Evolutionary conservation across 1,140 invertebrate species (phyloP).

Genomic region (Leguminivora glycinivorella): DNA sequence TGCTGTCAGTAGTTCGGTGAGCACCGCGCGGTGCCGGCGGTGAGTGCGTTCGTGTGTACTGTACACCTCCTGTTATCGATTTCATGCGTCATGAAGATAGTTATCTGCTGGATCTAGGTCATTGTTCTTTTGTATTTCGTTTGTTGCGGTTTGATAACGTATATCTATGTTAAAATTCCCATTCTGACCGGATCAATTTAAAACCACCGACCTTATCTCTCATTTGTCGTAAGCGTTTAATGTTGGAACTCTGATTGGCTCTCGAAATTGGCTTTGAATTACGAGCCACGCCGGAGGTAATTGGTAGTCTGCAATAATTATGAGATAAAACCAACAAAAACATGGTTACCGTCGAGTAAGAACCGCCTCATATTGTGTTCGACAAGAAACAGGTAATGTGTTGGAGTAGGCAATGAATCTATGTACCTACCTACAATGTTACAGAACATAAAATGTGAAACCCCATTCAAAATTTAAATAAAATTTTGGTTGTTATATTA

Average conservation of each 20-base stretch:
- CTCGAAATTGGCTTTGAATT: slow-evolving; percentile 20
- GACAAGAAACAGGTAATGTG: slow-evolving; percentile 17
- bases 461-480: background rate
- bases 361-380: slow-evolving; percentile 20
- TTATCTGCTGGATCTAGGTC: slow-evolving; percentile 76
- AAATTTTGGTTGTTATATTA: background rate
- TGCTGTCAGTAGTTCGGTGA: slow-evolving; percentile 62
- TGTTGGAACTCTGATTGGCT: slow-evolving; percentile 3
- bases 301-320: slow-evolving; percentile 23
- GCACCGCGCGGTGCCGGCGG: slow-evolving; percentile 65
- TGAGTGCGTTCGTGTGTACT: slow-evolving; percentile 50
- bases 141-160: slow-evolving; percentile 49
- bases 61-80: slow-evolving; percentile 72
- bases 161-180: slow-evolving; percentile 30
- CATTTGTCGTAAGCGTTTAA: slow-evolving; percentile 3
- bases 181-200: slow-evolving; percentile 14
- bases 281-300: slow-evolving; percentile 20
- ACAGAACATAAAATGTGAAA: background rate
- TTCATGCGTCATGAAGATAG: slow-evolving; percentile 74
- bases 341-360: slow-evolving; percentile 25
- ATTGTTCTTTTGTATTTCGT: slow-evolving; percentile 74
- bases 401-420: slow-evolving; percentile 19
- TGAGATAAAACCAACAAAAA: slow-evolving; percentile 27
- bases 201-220: background rate
- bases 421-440: slow-evolving; percentile 1